Percentiles rank a stretch among this genome's conserved stretches.
phyloP scores from a whole-genome alignment of 2,797 vertebrate species.

The Semotilus atromaculatus region DNA sequence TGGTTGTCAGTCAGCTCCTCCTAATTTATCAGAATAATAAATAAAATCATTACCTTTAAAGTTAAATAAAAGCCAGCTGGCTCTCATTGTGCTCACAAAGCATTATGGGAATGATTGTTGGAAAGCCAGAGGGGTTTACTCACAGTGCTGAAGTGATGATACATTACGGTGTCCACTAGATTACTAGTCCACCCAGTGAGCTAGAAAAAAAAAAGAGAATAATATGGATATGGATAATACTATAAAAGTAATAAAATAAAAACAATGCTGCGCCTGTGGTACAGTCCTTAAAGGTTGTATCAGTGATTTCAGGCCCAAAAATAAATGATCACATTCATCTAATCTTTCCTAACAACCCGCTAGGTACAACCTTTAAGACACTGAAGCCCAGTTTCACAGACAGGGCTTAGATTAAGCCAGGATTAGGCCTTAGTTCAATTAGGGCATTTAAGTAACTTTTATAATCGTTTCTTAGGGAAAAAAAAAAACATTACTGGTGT shows the following conservation, averaged over 20 bases:
- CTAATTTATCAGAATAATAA: slow-evolving; percentile 69
- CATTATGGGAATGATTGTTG: slow-evolving; percentile 15
- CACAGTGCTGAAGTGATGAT: slow-evolving; percentile 95
- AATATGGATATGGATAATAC: not conserved
- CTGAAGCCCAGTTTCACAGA: too few relatives aligned
- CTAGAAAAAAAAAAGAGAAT: slow-evolving; percentile 71
- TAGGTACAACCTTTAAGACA: too few relatives aligned
- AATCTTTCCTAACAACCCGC: too few relatives aligned
- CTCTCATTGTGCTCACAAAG: not conserved
- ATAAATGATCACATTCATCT: too few relatives aligned
- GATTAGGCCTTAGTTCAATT: too few relatives aligned
- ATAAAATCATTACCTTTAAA: not conserved
- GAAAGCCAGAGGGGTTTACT: slow-evolving; percentile 68
- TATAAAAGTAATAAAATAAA: not conserved
- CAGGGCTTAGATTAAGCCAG: too few relatives aligned
- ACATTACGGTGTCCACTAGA: slow-evolving; percentile 91
- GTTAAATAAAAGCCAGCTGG: not conserved
- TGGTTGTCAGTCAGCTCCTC: slow-evolving; percentile 95
- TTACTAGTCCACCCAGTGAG: slow-evolving; percentile 95
- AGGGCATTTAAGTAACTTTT: too few relatives aligned
- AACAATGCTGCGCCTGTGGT: not conserved
- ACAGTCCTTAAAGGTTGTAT: too few relatives aligned
- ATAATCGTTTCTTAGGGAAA: too few relatives aligned
- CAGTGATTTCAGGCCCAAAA: too few relatives aligned
- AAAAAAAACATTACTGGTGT: too few relatives aligned